Evolutionary conservation across 2,888 invertebrate genomes (phyloP).

Genomic region (Drosophila mulleri): DNA sequence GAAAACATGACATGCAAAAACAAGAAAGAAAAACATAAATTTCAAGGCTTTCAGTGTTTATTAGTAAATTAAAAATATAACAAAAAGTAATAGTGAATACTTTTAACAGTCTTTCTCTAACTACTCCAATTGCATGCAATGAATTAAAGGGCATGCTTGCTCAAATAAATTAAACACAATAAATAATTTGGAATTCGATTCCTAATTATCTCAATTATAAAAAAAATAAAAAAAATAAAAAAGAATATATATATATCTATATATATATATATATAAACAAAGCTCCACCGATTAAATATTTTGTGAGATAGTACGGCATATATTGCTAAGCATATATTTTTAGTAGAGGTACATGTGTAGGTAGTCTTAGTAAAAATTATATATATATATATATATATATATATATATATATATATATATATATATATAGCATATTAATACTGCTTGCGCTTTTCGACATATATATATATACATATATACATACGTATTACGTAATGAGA

Average conservation of each 20-base stretch:
- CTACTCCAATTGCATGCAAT: not conserved
- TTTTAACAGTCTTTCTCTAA: not conserved
- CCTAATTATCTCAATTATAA: not conserved
- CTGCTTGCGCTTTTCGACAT: no score
- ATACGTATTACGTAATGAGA: slow-evolving; percentile 6
- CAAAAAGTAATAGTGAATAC: no score
- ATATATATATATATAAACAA: not conserved
- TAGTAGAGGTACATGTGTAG: slow-evolving; percentile 1
- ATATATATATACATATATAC: slow-evolving; percentile 4
- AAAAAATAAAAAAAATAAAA: not conserved
- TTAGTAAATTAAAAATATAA: not conserved
- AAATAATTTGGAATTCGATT: not conserved
- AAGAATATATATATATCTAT: not conserved
- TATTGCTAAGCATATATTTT: slow-evolving; percentile 19
- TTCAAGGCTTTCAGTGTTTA: not conserved
- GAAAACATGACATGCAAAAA: slow-evolving; percentile 17
- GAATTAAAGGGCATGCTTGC: not conserved
- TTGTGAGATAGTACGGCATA: slow-evolving; percentile 13
- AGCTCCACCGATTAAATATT: slow-evolving; percentile 54
- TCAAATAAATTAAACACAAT: not conserved
- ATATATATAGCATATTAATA: no score
- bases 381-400: slow-evolving; percentile 7
- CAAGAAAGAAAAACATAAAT: not conserved
- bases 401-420: slow-evolving; percentile 5
- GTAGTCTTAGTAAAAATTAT: slow-evolving; percentile 1